phyloP scores from a whole-genome alignment of 2,888 invertebrate genomes.

The Drosophila paramelanica region DNA sequence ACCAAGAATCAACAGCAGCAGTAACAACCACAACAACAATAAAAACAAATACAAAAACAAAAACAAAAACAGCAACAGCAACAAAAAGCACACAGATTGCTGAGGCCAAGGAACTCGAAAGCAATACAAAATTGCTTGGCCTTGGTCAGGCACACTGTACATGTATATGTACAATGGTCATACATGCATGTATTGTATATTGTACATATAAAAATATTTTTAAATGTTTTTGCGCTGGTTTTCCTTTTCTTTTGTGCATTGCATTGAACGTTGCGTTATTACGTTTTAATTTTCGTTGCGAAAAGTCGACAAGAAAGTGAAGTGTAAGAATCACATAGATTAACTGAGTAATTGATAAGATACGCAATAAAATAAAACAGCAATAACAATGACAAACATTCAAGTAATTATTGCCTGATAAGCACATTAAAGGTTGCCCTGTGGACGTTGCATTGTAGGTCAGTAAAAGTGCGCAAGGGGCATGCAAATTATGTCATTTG shows the following conservation, averaged over 20 bases:
- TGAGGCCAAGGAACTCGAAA: slow-evolving; percentile 75
- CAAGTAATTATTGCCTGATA: slow-evolving; percentile 39
- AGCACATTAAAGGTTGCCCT: slow-evolving; percentile 21
- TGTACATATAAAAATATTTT: slow-evolving; percentile 70
- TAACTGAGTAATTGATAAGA: slow-evolving; percentile 62
- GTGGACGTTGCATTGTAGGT: slow-evolving; percentile 61
- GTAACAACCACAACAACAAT: slow-evolving; percentile 23
- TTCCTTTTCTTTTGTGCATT: slow-evolving; percentile 35
- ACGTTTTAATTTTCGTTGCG: slow-evolving; percentile 75
- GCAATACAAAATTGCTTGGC: slow-evolving; percentile 79
- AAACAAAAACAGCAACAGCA: slow-evolving; percentile 31
- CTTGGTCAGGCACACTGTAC: slow-evolving; percentile 72
- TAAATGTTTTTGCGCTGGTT: slow-evolving; percentile 61
- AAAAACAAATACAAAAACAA: slow-evolving; percentile 26
- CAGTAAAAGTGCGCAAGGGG: slow-evolving; percentile 43
- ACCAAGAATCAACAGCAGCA: slow-evolving; percentile 73
- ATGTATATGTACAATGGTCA: slow-evolving; percentile 22
- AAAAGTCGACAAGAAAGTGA: slow-evolving; percentile 72
- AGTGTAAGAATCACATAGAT: slow-evolving; percentile 67
- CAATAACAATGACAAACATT: slow-evolving; percentile 20
- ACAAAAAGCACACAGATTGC: slow-evolving; percentile 60
- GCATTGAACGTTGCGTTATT: slow-evolving; percentile 55
- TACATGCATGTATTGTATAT: slow-evolving; percentile 20
- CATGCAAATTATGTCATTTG: slow-evolving; percentile 60
- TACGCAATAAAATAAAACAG: slow-evolving; percentile 30